Evolutionary conservation across 2,113 vertebrate species (phyloP).

Genomic region (Lagopus muta): DNA sequence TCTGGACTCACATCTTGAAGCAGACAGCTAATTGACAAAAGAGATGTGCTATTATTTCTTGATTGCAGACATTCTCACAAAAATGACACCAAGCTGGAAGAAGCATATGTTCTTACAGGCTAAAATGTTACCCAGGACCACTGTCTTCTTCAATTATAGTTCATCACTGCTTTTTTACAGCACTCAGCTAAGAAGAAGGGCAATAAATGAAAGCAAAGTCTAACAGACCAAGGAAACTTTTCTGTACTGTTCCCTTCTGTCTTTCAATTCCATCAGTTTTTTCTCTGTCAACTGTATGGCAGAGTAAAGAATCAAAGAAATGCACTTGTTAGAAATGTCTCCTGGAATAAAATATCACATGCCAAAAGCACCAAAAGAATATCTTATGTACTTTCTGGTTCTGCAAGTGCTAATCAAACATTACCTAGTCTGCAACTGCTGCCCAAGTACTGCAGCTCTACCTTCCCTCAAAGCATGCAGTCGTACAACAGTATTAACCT

Average conservation of each 20-base stretch:
- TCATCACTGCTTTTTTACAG: neutral
- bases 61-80: neutral
- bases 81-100: neutral
- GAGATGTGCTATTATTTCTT: neutral
- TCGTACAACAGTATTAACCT: neutral
- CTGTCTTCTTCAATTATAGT: neutral
- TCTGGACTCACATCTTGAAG: conserved; percentile 16
- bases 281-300: neutral
- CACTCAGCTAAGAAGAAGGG: neutral
- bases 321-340: neutral
- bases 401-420: neutral
- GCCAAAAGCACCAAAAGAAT: neutral
- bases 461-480: neutral
- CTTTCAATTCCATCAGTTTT: neutral
- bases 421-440: neutral
- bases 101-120: neutral
- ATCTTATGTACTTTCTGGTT: fast-evolving
- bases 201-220: neutral
- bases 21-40: neutral
- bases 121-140: neutral
- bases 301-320: neutral
- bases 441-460: neutral
- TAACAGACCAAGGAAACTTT: neutral
- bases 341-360: neutral
- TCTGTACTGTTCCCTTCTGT: neutral